A percentile compares a stretch with the other conserved stretches of the same genome.
Conservation (phyloP, 2,113 vertebrate genomes). For the Nothocercus julius region DNA sequence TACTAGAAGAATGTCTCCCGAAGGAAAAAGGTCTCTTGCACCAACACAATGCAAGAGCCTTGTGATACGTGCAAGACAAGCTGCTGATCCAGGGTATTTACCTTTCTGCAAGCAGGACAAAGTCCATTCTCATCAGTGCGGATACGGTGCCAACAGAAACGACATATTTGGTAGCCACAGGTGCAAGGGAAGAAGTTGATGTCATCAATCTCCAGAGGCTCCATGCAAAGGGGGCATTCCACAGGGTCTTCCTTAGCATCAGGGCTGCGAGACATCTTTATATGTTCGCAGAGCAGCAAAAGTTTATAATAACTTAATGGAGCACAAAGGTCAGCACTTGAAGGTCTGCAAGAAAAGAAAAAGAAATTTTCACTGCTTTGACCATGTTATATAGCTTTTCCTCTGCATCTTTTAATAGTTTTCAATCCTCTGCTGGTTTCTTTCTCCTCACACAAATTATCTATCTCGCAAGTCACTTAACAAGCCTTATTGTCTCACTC, state of each 20-base stretch:
- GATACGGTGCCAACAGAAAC: constrained; percentile 99
- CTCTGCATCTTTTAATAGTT: neutral
- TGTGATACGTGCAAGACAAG: constrained; percentile 1
- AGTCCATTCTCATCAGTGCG: constrained; percentile 99
- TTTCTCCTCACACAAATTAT: neutral
- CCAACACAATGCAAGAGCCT: constrained; percentile 6
- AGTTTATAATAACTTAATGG: constrained; percentile 85
- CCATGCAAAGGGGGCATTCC: constrained; percentile 99
- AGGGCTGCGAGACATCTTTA: constrained; percentile 97
- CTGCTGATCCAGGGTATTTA: constrained; percentile 65
- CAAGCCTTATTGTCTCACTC: neutral
- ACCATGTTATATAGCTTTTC: neutral
- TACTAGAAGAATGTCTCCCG: neutral
- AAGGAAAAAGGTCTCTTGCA: constrained; percentile 30
- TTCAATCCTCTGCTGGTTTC: neutral
- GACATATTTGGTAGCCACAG: constrained; percentile 98
- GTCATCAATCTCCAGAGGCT: constrained; percentile 98
- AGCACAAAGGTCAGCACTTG: constrained; percentile 72
- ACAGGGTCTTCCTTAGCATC: constrained; percentile 97
- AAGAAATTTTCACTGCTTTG: neutral
- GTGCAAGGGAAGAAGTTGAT: constrained; percentile 99
- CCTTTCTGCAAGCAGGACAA: constrained; percentile 99
- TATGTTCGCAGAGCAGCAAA: constrained; percentile 80
- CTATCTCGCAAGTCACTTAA: neutral
- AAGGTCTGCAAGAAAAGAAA: constrained; percentile 62